Evolutionary conservation across 1,140 invertebrate genomes (phyloP).

Genomic region (Neodiprion pinetum): DNA sequence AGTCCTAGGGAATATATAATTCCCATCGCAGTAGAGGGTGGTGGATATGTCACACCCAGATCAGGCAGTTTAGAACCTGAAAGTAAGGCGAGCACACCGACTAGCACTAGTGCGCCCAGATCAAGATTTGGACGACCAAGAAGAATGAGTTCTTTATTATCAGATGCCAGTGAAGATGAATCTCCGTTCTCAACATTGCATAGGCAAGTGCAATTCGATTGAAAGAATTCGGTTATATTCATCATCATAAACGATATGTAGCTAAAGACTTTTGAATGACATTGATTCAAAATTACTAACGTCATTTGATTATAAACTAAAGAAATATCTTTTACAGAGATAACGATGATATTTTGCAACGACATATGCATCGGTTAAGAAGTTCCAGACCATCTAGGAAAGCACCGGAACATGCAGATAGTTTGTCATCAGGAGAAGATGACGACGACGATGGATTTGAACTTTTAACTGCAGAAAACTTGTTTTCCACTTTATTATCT

Average conservation of each 20-base stretch:
- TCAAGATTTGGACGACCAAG: slow-evolving; percentile 57
- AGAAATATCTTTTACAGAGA: slow-evolving; percentile 35
- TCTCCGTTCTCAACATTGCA: slow-evolving; percentile 65
- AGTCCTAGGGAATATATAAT: slow-evolving; percentile 90
- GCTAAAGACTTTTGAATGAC: slow-evolving; percentile 6
- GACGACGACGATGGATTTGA: slow-evolving; percentile 91
- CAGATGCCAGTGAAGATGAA: slow-evolving; percentile 76
- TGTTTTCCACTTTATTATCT: slow-evolving; percentile 86
- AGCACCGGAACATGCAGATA: slow-evolving; percentile 76
- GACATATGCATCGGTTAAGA: slow-evolving; percentile 76
- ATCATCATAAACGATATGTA: not conserved
- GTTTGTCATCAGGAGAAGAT: slow-evolving; percentile 85
- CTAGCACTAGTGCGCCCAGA: slow-evolving; percentile 40
- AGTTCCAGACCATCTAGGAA: slow-evolving; percentile 76
- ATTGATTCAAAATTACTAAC: not conserved
- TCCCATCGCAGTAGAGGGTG: slow-evolving; percentile 88
- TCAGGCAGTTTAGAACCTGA: slow-evolving; percentile 77
- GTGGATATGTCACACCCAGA: slow-evolving; percentile 82
- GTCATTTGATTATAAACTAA: not conserved
- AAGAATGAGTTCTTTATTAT: slow-evolving; percentile 54
- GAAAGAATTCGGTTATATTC: not conserved
- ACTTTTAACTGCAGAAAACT: slow-evolving; percentile 86
- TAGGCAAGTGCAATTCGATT: slow-evolving; percentile 40
- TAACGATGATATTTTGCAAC: slow-evolving; percentile 60
- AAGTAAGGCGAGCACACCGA: slow-evolving; percentile 65